A percentile compares a stretch with the other conserved stretches of the same genome.
These are phyloP conservation scores for Megathymus violae DNA, from an alignment of 1,140 invertebrate species.

Conservation along the genomic window DNA sequence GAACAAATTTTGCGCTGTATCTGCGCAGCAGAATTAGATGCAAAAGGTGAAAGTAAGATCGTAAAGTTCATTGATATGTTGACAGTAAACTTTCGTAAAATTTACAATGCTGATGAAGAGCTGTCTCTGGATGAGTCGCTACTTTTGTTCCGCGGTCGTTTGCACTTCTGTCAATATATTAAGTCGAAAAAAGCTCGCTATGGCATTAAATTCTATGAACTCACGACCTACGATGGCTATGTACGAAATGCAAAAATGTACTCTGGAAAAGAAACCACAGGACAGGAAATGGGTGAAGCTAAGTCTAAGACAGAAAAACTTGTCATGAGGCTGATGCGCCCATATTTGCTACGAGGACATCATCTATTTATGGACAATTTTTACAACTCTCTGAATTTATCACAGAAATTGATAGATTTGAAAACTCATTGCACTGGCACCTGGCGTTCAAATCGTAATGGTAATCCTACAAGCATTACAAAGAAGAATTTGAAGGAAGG, in stretches of 20 bases:
- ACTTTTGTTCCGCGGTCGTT: slow-evolving; percentile 60
- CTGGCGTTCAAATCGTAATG: slow-evolving; percentile 49
- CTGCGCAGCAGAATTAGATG: slow-evolving; percentile 38
- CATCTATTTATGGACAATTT: slow-evolving; percentile 58
- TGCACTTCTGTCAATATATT: slow-evolving; percentile 67
- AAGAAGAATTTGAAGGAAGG: slow-evolving; percentile 49
- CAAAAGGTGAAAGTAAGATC: slow-evolving; percentile 40
- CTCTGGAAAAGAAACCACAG: slow-evolving; percentile 40
- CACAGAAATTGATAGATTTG: slow-evolving; percentile 42
- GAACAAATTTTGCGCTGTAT: slow-evolving; percentile 54
- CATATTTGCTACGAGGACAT: slow-evolving; percentile 51
- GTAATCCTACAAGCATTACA: slow-evolving; percentile 38
- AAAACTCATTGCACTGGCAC: slow-evolving; percentile 49
- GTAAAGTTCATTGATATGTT: slow-evolving; percentile 37
- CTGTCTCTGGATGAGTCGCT: slow-evolving; percentile 69
- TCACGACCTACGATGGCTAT: slow-evolving; percentile 50
- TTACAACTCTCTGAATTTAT: slow-evolving; percentile 48
- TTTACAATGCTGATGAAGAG: slow-evolving; percentile 53
- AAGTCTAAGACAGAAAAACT: slow-evolving; percentile 38
- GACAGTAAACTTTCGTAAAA: slow-evolving; percentile 38
- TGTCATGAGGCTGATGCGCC: slow-evolving; percentile 46
- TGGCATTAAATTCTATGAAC: slow-evolving; percentile 67
- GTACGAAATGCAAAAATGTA: slow-evolving; percentile 60
- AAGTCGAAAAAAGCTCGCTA: slow-evolving; percentile 57
- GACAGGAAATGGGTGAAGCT: no score